These are phyloP conservation scores for Heterodera schachtii DNA, from an alignment of 1,140 invertebrate genomes.

Conservation along the genomic window DNA sequence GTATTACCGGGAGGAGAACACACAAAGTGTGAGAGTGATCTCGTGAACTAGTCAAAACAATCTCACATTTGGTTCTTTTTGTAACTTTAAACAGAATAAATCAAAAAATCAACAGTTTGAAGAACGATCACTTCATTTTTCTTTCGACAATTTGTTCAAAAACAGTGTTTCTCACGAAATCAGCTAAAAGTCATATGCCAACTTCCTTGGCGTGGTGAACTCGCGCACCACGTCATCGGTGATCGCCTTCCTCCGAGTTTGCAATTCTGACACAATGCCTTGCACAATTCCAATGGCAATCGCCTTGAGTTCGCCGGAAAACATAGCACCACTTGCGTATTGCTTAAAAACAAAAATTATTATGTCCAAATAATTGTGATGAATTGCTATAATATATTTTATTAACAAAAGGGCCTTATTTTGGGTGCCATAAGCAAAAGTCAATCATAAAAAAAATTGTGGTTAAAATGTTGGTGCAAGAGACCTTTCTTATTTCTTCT, in stretches of 20 bases:
- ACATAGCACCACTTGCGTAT: constrained; percentile 84
- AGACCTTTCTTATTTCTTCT: constrained; percentile 76
- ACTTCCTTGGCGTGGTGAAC: constrained; percentile 82
- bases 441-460: too few species aligned
- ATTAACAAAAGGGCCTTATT: too few species aligned
- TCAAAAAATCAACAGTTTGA: too few species aligned
- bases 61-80: not conserved
- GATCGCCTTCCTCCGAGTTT: constrained; percentile 77
- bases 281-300: constrained; percentile 79
- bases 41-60: too few species aligned
- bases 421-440: too few species aligned
- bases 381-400: too few species aligned
- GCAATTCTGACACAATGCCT: constrained; percentile 80
- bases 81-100: not conserved
- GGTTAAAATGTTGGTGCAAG: too few species aligned
- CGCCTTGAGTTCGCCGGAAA: constrained; percentile 93
- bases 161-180: too few species aligned
- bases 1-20: not conserved
- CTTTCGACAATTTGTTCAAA: not conserved
- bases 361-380: too few species aligned
- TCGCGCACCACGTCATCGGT: constrained; percentile 82
- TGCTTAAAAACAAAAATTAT: constrained; percentile 70
- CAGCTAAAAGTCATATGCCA: constrained; percentile 66
- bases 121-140: too few species aligned
- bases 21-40: not conserved